Percentiles rank a stretch among this genome's conserved stretches.
Evolutionary conservation across 35 echinoderm and acorn worm genomes (phyloP).

Genomic region (Diadema setosum): DNA sequence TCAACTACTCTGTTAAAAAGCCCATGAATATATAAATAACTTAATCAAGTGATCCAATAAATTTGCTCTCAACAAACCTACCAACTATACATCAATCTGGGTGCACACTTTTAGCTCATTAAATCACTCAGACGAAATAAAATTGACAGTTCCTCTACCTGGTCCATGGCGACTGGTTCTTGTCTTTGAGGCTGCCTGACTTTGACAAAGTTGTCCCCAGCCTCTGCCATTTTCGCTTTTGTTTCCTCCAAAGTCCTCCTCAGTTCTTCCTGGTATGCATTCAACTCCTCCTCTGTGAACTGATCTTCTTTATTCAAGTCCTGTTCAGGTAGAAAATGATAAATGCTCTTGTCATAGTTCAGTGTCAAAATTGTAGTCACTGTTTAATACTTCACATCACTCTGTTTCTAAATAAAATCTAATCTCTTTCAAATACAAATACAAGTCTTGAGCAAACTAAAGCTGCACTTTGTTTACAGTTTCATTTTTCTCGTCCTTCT

Average conservation of each 20-base stretch:
- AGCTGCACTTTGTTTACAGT: neutral
- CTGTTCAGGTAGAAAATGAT: too few relatives aligned
- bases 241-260: slow-evolving; percentile 36
- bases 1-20: neutral
- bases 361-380: neutral
- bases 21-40: neutral
- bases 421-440: neutral
- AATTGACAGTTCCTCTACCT: neutral
- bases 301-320: slow-evolving; percentile 55
- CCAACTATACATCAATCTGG: neutral
- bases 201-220: slow-evolving; percentile 47
- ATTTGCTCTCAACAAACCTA: neutral
- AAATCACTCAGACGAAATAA: neutral
- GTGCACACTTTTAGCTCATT: neutral
- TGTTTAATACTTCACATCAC: neutral
- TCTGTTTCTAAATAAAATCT: neutral
- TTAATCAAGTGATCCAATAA: neutral
- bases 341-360: neutral
- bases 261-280: slow-evolving; percentile 41
- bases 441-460: too few relatives aligned
- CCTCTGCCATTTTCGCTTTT: slow-evolving; percentile 51
- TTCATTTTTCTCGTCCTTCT: too few relatives aligned
- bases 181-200: neutral
- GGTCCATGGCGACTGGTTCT: slow-evolving; percentile 56
- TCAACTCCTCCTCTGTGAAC: slow-evolving; percentile 74